Evolutionary conservation across 2,888 invertebrate genomes (phyloP), one percentile per base, ranked within the genome.

Genomic region (Lepidocyrtoides sp.): DNA sequence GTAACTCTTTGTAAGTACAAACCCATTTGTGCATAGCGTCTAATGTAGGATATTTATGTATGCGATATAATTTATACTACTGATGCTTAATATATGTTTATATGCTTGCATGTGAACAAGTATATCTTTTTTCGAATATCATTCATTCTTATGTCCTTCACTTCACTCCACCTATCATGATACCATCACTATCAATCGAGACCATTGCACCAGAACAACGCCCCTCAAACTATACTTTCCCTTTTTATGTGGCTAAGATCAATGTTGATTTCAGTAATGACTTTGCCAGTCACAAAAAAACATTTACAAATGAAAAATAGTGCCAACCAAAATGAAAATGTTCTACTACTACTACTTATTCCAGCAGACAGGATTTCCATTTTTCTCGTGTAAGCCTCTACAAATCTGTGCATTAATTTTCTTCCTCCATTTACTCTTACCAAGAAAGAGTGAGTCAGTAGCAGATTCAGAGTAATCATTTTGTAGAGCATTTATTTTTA

Each of bases 401-500:
- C 66, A 57, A 57, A 57, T 69, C 5, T 36, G 36, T 36, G 36
- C 36, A 36, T 36, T 36, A 14, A 69, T 57, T 57, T 54, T 23
- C n/a, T 69, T 36, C 32, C 32, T 69, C 17, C 36, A 36, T 7
- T 69, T 12, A 66, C 66, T 32, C n/a, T 8, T 57, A 1, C 23
- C 8, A 17, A n/a, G 36, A 69, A 69, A 36, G 8, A 69, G n/a
- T 69, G 17, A 36, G 66, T 69, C 66, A 36, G 66, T 10, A 69
- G 36, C 66, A 69, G 66, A 36, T 17, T 69, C 36, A 36, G 36
- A 36, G 14, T 14, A 63, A 14, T 36, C 66, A 63, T 4, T 8
- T 3, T 10, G 26, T 29, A 3, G n/a, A 17, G n/a, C n/a, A 69
- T 69, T 69, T 69, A 69, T 32, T 69, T n/a, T 36, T 36, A 69